phyloP scores from a whole-genome alignment of 2,113 vertebrate genomes.

The Barnardius zonarius region DNA sequence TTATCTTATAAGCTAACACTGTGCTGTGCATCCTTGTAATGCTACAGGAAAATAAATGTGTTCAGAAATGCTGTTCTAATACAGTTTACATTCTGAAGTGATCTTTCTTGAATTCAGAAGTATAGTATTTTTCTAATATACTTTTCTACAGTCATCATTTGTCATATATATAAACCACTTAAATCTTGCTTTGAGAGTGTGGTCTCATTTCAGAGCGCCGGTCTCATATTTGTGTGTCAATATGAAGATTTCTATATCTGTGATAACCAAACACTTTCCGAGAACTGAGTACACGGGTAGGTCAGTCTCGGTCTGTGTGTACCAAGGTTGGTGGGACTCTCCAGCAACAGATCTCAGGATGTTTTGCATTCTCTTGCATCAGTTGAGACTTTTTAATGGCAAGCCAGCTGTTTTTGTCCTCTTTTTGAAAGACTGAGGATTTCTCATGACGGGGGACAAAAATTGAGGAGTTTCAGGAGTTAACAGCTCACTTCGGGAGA shows the following conservation, averaged over 20 bases:
- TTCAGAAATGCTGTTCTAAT: not conserved
- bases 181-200: not conserved
- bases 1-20: not conserved
- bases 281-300: too few species aligned
- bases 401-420: not conserved
- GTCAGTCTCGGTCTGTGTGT: fast-evolving
- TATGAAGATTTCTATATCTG: not conserved
- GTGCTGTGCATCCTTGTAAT: not conserved
- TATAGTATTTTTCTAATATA: not conserved
- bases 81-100: not conserved
- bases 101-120: not conserved
- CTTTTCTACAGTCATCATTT: not conserved
- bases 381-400: not conserved
- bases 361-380: not conserved
- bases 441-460: not conserved
- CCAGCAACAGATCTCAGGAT: not conserved
- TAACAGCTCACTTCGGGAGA: not conserved
- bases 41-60: not conserved
- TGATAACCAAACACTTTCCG: not conserved
- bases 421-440: not conserved
- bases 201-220: not conserved
- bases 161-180: not conserved
- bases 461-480: not conserved
- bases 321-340: not conserved
- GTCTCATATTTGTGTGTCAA: not conserved